Evolutionary conservation across 2,888 invertebrate species (phyloP).

Genomic region (Drosophila pullipes): DNA sequence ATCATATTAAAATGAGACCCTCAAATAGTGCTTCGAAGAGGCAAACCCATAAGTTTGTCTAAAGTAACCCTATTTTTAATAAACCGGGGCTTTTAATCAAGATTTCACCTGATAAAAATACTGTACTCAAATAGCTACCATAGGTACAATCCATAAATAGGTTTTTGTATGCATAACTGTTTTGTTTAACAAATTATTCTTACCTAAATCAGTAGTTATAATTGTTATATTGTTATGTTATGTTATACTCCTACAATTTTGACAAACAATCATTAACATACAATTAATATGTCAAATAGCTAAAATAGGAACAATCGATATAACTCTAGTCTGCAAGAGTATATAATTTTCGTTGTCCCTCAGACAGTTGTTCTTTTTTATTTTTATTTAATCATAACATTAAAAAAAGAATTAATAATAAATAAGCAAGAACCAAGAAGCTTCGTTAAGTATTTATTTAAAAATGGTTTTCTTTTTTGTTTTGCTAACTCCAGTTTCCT

Average conservation of each 20-base stretch:
- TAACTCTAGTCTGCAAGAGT: background rate
- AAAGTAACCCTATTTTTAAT: background rate
- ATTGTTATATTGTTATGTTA: background rate
- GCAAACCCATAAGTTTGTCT: background rate
- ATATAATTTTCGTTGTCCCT: background rate
- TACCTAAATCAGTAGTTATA: background rate
- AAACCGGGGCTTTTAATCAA: background rate
- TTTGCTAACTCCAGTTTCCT: background rate
- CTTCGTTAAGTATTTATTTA: background rate
- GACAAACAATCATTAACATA: background rate
- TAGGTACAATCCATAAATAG: background rate
- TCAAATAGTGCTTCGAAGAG: background rate
- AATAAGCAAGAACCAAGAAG: background rate
- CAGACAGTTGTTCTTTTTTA: background rate
- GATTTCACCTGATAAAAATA: background rate
- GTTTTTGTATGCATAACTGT: background rate
- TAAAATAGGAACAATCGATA: background rate
- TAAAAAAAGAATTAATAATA: background rate
- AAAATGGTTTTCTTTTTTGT: background rate
- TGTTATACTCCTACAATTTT: background rate
- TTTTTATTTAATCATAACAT: background rate
- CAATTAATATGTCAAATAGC: background rate
- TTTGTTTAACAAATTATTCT: background rate
- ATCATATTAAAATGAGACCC: background rate
- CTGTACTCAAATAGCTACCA: background rate